Conservation (phyloP, 2,113 vertebrate genomes). For the Xenopus tropicalis region UCB_Xtro_10.0 CM004449.2:21188501-21189000, state of each 20-base stretch:
- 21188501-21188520: too few relatives aligned
- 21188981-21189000: slow-evolving; percentile 36
- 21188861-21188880: too few relatives aligned
- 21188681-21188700: slow-evolving; percentile 21
- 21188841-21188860: neutral
- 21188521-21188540: slow-evolving; percentile 34
- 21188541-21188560: too few relatives aligned
- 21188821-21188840: slow-evolving; percentile 31
- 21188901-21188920: slow-evolving; percentile 36
- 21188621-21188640: neutral
- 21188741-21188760: too few relatives aligned
- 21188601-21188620: slow-evolving; percentile 26
- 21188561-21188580: too few relatives aligned
- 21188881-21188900: neutral
- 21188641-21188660: slow-evolving; percentile 27
- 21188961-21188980: slow-evolving; percentile 10
- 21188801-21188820: slow-evolving; percentile 8
- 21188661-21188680: too few relatives aligned
- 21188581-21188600: too few relatives aligned
- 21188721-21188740: too few relatives aligned
- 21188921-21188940: too few relatives aligned
- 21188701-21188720: too few relatives aligned
- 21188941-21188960: too few relatives aligned
- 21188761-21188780: slow-evolving; percentile 23
- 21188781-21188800: too few relatives aligned